These are phyloP conservation scores for Isoperla grammatica DNA, from an alignment of 2,888 invertebrate genomes.

Conservation along the genomic window DNA sequence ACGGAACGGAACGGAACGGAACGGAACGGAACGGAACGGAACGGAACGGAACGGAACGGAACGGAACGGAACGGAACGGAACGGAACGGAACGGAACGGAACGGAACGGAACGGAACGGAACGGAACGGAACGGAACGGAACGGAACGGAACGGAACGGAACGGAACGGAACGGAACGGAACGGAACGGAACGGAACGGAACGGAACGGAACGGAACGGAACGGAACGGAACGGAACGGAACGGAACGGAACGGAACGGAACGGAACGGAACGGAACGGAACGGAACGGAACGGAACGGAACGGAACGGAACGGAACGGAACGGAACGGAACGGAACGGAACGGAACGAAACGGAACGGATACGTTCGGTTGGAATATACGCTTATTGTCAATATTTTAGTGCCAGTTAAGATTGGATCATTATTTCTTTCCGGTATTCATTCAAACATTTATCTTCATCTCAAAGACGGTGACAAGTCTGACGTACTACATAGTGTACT, in stretches of 20 bases:
- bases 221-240: not conserved
- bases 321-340: not conserved
- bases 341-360: not conserved
- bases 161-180: not conserved
- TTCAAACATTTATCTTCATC: too few relatives aligned
- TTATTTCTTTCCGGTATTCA: too few relatives aligned
- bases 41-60: not conserved
- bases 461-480: too few relatives aligned
- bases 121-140: not conserved
- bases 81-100: not conserved
- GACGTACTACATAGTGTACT: too few relatives aligned
- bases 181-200: not conserved
- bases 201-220: not conserved
- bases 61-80: not conserved
- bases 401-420: too few relatives aligned
- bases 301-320: not conserved
- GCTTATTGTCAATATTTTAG: too few relatives aligned
- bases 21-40: not conserved
- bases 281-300: not conserved
- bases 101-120: not conserved
- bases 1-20: not conserved
- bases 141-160: not conserved
- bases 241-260: not conserved
- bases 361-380: not conserved
- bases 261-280: not conserved